These are phyloP conservation scores for Julus scandinavius DNA, from an alignment of 2,888 invertebrate genomes.

Conservation along the genomic window DNA sequence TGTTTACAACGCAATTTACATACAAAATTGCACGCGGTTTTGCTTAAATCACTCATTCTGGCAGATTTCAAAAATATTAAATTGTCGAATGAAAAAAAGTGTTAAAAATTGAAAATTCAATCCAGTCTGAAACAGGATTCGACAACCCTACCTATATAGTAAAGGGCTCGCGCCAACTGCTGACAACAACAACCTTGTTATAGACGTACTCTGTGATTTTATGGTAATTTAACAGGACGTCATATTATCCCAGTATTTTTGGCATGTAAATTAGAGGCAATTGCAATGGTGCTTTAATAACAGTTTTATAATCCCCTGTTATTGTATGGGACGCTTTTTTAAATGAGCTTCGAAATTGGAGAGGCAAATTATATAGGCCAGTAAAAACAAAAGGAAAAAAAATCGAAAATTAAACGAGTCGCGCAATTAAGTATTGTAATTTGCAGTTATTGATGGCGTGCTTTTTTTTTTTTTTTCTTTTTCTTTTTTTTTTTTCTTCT, in stretches of 20 bases:
- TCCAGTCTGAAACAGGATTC: background rate
- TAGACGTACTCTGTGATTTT: background rate
- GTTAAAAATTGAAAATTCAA: background rate
- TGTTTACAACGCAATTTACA: background rate
- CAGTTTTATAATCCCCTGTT: conserved; percentile 9
- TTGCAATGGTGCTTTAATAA: background rate
- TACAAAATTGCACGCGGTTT: background rate
- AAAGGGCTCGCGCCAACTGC: background rate
- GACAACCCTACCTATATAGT: background rate
- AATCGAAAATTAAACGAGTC: conserved; percentile 18
- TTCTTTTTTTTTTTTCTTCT: too few relatives aligned
- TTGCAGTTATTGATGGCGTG: conserved; percentile 18
- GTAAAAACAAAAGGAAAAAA: conserved; percentile 17
- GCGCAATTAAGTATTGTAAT: conserved; percentile 10
- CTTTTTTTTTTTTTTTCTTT: too few relatives aligned
- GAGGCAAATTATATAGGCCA: conserved; percentile 18
- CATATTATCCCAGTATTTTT: background rate
- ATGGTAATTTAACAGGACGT: background rate
- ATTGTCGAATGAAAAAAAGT: background rate
- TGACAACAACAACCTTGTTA: conserved; percentile 7
- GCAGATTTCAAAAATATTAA: background rate
- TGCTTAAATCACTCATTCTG: background rate
- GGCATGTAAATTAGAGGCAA: conserved; percentile 2
- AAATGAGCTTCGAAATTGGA: background rate
- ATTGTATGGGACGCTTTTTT: background rate